These are phyloP conservation scores for Stramonita haemastoma DNA, from an alignment of 2,888 invertebrate genomes.

Conservation along the genomic window DNA sequence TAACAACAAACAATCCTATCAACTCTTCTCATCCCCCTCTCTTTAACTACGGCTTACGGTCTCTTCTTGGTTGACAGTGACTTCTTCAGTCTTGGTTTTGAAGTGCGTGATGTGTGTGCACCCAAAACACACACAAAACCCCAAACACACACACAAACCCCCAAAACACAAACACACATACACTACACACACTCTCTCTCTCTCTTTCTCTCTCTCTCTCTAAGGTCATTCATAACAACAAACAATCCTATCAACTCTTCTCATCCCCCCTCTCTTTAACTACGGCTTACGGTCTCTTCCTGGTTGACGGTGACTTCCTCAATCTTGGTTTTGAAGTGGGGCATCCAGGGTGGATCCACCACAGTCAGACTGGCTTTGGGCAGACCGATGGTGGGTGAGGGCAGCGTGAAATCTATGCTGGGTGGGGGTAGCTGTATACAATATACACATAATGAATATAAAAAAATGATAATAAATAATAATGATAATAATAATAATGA, in stretches of 20 bases:
- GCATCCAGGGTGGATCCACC: constrained; percentile 99
- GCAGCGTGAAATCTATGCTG: constrained; percentile 98
- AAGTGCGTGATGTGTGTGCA: constrained; percentile 83
- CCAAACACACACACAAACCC: not conserved
- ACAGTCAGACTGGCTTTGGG: constrained; percentile 85
- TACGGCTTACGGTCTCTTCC: constrained; percentile 83
- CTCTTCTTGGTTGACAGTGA: constrained; percentile 97
- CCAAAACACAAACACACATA: constrained; percentile 7
- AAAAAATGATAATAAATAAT: no score
- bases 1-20: not conserved
- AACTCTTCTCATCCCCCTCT: not conserved
- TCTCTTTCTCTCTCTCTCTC: no score
- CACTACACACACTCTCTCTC: no score
- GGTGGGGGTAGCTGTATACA: constrained; percentile 89
- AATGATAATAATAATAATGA: not conserved
- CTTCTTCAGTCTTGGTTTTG: constrained; percentile 99
- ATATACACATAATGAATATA: not conserved
- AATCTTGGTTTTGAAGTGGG: constrained; percentile 97
- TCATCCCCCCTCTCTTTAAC: no score
- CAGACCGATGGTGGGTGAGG: constrained; percentile 98
- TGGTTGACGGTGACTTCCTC: constrained; percentile 99
- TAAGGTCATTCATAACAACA: no score
- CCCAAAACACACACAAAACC: not conserved
- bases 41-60: constrained; percentile 76
- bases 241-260: not conserved